These are phyloP conservation scores for Ctenomys sociabilis DNA, from an alignment of 2,113 vertebrate genomes.

Conservation along the genomic window DNA sequence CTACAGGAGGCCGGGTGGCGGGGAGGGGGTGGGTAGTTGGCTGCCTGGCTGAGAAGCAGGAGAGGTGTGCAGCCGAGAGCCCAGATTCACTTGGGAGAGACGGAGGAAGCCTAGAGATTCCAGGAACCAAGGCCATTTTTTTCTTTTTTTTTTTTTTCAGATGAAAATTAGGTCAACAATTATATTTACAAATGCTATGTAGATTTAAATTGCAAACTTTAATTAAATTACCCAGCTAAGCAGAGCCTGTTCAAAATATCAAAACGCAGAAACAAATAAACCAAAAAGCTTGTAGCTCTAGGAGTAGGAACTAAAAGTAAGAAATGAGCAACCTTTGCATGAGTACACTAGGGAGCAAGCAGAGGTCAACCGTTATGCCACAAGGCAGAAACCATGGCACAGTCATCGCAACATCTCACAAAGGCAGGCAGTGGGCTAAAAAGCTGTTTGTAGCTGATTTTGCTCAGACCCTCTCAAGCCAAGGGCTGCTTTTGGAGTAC, in stretches of 20 bases:
- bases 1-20: background rate
- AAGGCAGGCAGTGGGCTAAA: background rate
- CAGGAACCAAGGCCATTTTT: background rate
- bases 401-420: background rate
- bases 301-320: background rate
- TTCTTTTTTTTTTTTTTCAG: background rate
- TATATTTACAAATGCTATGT: background rate
- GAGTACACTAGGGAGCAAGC: background rate
- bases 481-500: background rate
- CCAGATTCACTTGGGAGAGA: background rate
- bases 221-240: background rate
- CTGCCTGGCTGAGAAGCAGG: background rate
- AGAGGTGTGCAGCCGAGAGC: background rate
- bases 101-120: background rate
- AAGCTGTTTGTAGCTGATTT: too few species aligned
- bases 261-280: background rate
- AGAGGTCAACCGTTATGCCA: background rate
- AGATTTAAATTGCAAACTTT: constrained; percentile 18
- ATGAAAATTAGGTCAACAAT: constrained; percentile 41
- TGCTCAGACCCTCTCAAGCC: background rate
- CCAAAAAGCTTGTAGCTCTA: background rate
- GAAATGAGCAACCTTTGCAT: background rate
- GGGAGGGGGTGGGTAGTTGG: background rate
- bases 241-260: background rate
- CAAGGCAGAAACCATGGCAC: background rate